Conservation (phyloP, 2,113 vertebrate species). For the Heteronetta atricapilla region DNA sequence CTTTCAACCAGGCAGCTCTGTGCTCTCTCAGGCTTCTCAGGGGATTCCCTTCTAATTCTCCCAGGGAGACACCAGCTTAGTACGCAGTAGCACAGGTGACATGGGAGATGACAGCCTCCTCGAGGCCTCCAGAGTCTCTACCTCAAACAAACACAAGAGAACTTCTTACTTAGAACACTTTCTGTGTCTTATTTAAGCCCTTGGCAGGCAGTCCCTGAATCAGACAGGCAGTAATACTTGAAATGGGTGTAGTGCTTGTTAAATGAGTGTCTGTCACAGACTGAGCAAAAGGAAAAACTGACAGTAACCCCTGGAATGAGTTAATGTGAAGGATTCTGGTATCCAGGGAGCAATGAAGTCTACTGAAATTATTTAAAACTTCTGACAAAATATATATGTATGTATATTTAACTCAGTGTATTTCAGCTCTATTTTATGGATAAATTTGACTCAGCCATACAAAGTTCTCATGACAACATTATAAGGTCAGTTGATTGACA, state of each 20-base stretch:
- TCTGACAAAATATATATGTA: neutral
- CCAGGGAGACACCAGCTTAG: neutral
- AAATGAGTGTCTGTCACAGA: neutral
- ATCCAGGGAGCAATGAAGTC: neutral
- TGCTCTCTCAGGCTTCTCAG: neutral
- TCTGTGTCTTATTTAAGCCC: neutral
- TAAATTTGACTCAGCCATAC: neutral
- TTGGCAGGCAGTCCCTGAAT: neutral
- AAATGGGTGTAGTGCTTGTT: neutral
- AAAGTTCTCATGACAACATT: neutral
- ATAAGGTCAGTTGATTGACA: neutral
- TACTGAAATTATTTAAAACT: neutral
- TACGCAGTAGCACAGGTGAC: neutral
- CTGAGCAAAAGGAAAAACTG: neutral
- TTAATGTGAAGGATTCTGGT: neutral
- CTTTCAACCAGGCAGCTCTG: neutral
- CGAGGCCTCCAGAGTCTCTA: neutral
- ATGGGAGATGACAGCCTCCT: neutral
- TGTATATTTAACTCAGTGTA: neutral
- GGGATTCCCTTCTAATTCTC: neutral
- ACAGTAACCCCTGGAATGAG: neutral
- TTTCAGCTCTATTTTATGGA: neutral
- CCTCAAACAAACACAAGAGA: neutral
- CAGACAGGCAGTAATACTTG: neutral
- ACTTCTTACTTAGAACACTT: rapidly evolving